A percentile compares a stretch with the other conserved stretches of the same genome.
These are phyloP conservation scores for Phainopepla nitens DNA, from an alignment of 2,113 vertebrate genomes.

Conservation along the genomic window DNA sequence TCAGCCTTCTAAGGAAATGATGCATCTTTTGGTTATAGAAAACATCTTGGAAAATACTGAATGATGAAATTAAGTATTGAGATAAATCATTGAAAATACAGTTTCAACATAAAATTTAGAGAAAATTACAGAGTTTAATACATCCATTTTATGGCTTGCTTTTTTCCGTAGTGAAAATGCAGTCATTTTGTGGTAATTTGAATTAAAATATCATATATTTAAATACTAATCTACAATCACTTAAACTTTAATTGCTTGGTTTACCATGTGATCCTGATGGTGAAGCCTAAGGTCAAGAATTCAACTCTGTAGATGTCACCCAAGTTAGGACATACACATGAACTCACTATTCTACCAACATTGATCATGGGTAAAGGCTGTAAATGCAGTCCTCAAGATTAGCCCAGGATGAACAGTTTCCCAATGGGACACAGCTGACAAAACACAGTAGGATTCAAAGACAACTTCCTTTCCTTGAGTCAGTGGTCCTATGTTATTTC, in stretches of 20 bases:
- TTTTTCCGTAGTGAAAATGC: not conserved
- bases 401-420: not conserved
- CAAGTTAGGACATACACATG: not conserved
- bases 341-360: not conserved
- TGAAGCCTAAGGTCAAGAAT: not conserved
- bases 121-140: constrained; percentile 4
- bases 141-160: not conserved
- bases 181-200: not conserved
- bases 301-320: not conserved
- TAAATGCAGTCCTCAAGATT: not conserved
- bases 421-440: not conserved
- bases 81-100: not conserved
- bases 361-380: not conserved
- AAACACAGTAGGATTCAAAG: not conserved
- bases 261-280: not conserved
- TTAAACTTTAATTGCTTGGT: not conserved
- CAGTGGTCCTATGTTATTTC: not conserved
- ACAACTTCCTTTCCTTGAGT: not conserved
- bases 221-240: not conserved
- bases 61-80: not conserved
- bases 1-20: not conserved
- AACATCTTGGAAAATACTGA: not conserved
- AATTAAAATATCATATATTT: constrained; percentile 6
- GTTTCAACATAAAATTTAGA: constrained; percentile 7
- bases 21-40: not conserved